These are phyloP conservation scores for Tipula lateralis DNA, from an alignment of 2,888 invertebrate genomes.

Conservation along the genomic window DNA sequence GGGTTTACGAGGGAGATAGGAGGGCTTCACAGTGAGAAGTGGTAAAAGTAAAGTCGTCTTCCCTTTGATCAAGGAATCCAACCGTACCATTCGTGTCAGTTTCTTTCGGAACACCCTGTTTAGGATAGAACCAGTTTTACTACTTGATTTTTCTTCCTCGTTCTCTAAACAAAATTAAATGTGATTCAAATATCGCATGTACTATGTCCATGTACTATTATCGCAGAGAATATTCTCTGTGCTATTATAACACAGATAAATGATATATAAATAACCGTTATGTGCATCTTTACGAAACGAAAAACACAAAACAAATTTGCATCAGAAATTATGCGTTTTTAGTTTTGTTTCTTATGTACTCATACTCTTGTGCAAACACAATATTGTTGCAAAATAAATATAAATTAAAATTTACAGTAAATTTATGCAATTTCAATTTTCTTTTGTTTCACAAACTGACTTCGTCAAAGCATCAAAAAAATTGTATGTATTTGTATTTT, in stretches of 20 bases:
- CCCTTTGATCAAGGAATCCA: no score
- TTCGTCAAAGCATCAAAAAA: not conserved
- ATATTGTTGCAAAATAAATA: not conserved
- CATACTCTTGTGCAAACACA: not conserved
- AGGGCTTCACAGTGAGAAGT: no score
- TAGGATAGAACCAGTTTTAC: no score
- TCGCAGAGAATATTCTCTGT: no score
- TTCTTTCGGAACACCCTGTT: no score
- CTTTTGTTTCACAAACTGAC: not conserved
- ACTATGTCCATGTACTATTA: not conserved
- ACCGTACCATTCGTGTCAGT: no score
- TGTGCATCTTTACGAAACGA: slow-evolving; percentile 19
- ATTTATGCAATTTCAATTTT: slow-evolving; percentile 1
- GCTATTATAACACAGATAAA: not conserved
- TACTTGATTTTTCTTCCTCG: no score
- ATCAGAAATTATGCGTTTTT: slow-evolving; percentile 19
- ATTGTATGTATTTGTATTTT: not conserved
- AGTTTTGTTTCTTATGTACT: not conserved
- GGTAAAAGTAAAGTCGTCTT: no score
- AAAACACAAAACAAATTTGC: not conserved
- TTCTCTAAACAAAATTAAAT: not conserved
- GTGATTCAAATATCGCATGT: not conserved
- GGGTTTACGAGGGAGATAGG: no score
- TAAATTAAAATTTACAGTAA: not conserved
- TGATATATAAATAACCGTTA: slow-evolving; percentile 24